A percentile compares a stretch with the other conserved stretches of the same genome.
Evolutionary conservation across 2,888 invertebrate species (phyloP).

Genomic region (Orchesella flavescens): DNA sequence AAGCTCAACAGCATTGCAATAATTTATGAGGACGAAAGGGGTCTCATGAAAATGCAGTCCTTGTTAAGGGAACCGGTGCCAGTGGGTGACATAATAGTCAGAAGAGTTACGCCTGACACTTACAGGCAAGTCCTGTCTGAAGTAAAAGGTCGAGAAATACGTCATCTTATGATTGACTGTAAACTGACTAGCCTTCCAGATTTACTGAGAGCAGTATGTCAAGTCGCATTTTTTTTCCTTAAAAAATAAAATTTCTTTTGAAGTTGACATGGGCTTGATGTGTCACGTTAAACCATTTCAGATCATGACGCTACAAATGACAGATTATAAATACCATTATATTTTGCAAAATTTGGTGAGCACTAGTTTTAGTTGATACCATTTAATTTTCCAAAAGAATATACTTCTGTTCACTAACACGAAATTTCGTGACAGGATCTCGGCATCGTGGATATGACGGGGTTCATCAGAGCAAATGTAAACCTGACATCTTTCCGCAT

Average conservation of each 20-base stretch:
- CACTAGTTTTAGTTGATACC: not conserved
- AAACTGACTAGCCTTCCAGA: slow-evolving; percentile 72
- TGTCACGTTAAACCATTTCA: slow-evolving; percentile 14
- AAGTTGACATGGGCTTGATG: not conserved
- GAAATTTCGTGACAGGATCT: slow-evolving; percentile 54
- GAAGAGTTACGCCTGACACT: slow-evolving; percentile 74
- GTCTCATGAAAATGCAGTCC: slow-evolving; percentile 76
- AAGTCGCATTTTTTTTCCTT: no score
- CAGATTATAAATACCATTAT: slow-evolving; percentile 89
- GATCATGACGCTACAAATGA: slow-evolving; percentile 79
- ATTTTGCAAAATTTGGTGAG: slow-evolving; percentile 82
- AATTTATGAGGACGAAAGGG: slow-evolving; percentile 73
- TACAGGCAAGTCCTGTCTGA: slow-evolving; percentile 76
- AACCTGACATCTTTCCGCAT: slow-evolving; percentile 70
- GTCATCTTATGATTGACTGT: slow-evolving; percentile 75
- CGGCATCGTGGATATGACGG: slow-evolving; percentile 66
- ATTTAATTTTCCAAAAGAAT: not conserved
- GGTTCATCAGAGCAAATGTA: slow-evolving; percentile 67
- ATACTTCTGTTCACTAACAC: not conserved
- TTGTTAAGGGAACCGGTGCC: slow-evolving; percentile 74
- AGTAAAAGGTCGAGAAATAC: slow-evolving; percentile 75
- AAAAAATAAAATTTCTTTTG: not conserved
- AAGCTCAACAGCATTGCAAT: slow-evolving; percentile 64
- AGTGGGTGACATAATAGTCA: slow-evolving; percentile 74
- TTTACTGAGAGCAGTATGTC: slow-evolving; percentile 66